Evolutionary conservation across 2,797 vertebrate genomes (phyloP), one percentile per base, ranked within the genome.

Genomic region (Acipenser transmontanus): DNA sequence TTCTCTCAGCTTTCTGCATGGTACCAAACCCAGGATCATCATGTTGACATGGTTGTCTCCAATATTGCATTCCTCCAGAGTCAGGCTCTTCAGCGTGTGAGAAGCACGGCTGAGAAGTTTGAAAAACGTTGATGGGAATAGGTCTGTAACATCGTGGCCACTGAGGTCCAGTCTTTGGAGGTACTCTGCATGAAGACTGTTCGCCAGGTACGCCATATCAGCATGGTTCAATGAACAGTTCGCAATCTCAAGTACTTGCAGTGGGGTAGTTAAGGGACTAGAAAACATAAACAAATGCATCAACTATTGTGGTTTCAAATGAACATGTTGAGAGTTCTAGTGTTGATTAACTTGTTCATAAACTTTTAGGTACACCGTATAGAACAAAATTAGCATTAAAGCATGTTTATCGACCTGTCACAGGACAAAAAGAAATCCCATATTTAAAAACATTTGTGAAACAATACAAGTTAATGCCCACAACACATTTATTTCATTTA

Each of bases 161-260:
- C 97, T 98, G 67, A 99, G 77, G 73, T 99, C 96, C 73, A 99
- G 84, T 51, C 71, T 77, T 73, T 93, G 87, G 67, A 99, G 77
- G 70, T 86, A 73, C 56, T 92, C 81, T 0, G 94, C 88, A 47
- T 99, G 96, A 52, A 91, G 78, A 66, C 94, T 94, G 71, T 93
- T 94, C 64, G 95, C 87, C 80, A 99, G 78, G 77, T 96, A 99
- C 0, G 85, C 89, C 93, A 98, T 93, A 76, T 99, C 97, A 7
- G 83, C 72, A 0, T 90, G 82, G 71, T 81, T 94, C 78, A 99
- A 79, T 62, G 78, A 78, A 68, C 96, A 99, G 82, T 95, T 94
- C 54, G 93, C 90, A 78, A 98, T 76, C 75, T 99, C 95, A 78
- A 99, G 71, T 9, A 73, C 78, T 80, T 87, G 88, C 73, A 99